phyloP scores from a whole-genome alignment of 2,113 vertebrate genomes.

The Tretioscincus oriximinensis region DNA sequence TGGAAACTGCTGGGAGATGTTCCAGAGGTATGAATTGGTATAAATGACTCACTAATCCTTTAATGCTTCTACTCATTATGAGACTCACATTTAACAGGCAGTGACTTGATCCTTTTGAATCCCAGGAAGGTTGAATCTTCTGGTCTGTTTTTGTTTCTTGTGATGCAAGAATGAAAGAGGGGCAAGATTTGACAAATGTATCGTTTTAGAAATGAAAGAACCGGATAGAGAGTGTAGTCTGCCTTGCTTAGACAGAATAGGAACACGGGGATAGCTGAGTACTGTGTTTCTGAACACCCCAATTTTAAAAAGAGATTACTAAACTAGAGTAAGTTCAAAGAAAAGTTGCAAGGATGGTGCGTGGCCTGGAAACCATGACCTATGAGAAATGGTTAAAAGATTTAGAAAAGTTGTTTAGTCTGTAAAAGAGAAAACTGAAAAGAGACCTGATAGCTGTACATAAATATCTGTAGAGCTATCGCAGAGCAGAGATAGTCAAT shows the following conservation, averaged over 20 bases:
- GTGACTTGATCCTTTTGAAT: conserved; percentile 47
- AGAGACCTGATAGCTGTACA: too few species aligned
- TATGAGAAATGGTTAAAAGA: too few species aligned
- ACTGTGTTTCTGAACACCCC: conserved; percentile 2
- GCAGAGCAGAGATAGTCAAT: too few species aligned
- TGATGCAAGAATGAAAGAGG: neutral
- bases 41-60: conserved; percentile 63
- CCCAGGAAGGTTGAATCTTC: conserved; percentile 33
- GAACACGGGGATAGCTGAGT: neutral
- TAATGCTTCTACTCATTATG: conserved; percentile 55
- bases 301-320: too few species aligned
- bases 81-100: conserved; percentile 51
- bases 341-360: too few species aligned
- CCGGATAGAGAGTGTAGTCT: neutral
- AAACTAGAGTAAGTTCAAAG: too few species aligned
- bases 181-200: neutral
- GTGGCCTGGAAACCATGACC: too few species aligned
- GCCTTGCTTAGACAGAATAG: neutral
- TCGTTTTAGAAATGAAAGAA: neutral
- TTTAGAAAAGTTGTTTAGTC: too few species aligned
- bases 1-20: conserved; percentile 33
- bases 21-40: conserved; percentile 32
- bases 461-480: too few species aligned
- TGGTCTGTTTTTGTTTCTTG: conserved; percentile 9
- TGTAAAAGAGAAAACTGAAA: too few species aligned